Conservation (phyloP, 2,797 vertebrate species). For the Peromyscus eremicus region DNA sequence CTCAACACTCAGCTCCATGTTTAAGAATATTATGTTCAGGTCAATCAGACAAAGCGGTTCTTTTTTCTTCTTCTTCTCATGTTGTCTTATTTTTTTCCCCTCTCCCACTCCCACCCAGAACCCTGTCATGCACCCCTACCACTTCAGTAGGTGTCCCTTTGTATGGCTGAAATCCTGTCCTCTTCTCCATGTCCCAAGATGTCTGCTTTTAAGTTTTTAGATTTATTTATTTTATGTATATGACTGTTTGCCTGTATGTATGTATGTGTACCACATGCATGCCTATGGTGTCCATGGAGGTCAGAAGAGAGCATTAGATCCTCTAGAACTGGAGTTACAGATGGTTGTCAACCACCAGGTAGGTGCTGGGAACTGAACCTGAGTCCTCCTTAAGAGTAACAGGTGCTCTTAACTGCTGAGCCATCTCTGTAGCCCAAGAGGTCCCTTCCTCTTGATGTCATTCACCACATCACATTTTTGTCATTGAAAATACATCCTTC, state of each 20-base stretch:
- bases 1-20: background rate
- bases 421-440: background rate
- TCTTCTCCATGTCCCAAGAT: background rate
- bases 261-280: background rate
- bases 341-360: background rate
- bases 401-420: background rate
- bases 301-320: background rate
- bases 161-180: background rate
- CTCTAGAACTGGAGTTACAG: background rate
- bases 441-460: background rate
- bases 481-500: background rate
- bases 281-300: background rate
- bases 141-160: background rate
- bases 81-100: background rate
- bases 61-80: background rate
- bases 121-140: background rate
- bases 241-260: background rate
- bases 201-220: background rate
- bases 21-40: background rate
- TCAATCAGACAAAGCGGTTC: background rate
- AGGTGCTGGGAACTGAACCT: background rate
- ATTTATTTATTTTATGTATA: background rate
- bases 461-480: background rate
- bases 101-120: background rate
- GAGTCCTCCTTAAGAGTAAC: background rate